A percentile compares a stretch with the other conserved stretches of the same genome.
Conservation (phyloP, 2,888 invertebrate species). For the Ochropacha duplaris region DNA sequence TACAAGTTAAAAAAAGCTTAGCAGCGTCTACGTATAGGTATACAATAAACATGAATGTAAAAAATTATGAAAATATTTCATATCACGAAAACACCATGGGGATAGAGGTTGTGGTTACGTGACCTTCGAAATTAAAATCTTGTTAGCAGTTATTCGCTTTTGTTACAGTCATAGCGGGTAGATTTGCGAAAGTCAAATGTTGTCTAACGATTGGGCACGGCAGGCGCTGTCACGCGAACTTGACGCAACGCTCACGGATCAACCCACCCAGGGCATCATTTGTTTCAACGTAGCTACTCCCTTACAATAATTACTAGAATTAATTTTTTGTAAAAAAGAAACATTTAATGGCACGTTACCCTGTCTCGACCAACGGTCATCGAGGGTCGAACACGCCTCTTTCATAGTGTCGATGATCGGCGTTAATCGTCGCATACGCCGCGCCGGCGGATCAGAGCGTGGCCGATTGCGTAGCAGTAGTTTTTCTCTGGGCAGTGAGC, state of each 20-base stretch:
- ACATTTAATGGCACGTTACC: not conserved
- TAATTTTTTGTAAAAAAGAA: constrained; percentile 21
- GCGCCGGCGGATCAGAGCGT: constrained; percentile 37
- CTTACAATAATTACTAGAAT: constrained; percentile 27
- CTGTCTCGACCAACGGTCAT: not conserved
- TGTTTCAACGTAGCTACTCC: constrained; percentile 28
- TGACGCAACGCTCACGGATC: constrained; percentile 37
- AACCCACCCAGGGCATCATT: constrained; percentile 28
- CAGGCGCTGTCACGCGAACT: constrained; percentile 64
- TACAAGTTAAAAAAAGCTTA: not conserved
- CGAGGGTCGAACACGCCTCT: constrained; percentile 13
- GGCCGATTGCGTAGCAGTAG: constrained; percentile 49
- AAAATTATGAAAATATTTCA: not conserved
- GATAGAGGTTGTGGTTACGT: constrained; percentile 16
- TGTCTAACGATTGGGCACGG: constrained; percentile 72
- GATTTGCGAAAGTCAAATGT: constrained; percentile 69
- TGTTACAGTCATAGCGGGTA: constrained; percentile 52
- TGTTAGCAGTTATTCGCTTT: constrained; percentile 57
- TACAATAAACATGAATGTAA: not conserved
- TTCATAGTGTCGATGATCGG: constrained; percentile 20
- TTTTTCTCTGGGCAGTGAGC: constrained; percentile 35
- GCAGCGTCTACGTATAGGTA: not conserved
- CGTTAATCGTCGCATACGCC: constrained; percentile 38
- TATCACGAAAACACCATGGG: not conserved
- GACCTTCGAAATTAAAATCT: constrained; percentile 55